Conservation (phyloP, 92 coral and sea anemone species). For the Palythoa caribaeorum region DNA sequence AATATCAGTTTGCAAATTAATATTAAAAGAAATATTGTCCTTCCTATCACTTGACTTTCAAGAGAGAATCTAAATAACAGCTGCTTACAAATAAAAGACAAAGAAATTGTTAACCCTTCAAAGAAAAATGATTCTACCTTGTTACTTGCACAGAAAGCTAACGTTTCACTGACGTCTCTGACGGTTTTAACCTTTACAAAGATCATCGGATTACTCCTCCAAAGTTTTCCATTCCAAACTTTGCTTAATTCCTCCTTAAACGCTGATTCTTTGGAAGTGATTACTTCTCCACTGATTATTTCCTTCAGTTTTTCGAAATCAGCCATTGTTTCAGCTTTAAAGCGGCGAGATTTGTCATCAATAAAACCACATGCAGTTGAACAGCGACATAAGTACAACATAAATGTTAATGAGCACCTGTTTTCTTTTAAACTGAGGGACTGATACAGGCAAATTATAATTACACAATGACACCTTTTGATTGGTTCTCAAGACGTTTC, state of each 20-base stretch:
- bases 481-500: background rate
- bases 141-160: slow-evolving; percentile 34
- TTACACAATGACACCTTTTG: background rate
- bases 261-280: background rate
- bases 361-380: background rate
- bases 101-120: background rate
- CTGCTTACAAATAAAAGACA: background rate
- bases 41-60: background rate
- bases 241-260: slow-evolving; percentile 28
- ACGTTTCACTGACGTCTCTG: slow-evolving; percentile 22
- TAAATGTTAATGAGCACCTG: slow-evolving; percentile 7
- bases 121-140: slow-evolving; percentile 4
- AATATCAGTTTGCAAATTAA: background rate
- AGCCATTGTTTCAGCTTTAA: background rate
- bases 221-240: slow-evolving; percentile 46
- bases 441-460: background rate
- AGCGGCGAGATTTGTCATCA: background rate
- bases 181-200: slow-evolving; percentile 19
- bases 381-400: background rate
- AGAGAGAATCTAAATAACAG: background rate
- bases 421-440: background rate
- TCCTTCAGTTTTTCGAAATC: background rate
- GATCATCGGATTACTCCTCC: slow-evolving; percentile 22
- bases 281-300: slow-evolving; percentile 12
- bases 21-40: background rate